Conservation (phyloP, 2,797 vertebrate genomes). For the Merluccius polli region DNA sequence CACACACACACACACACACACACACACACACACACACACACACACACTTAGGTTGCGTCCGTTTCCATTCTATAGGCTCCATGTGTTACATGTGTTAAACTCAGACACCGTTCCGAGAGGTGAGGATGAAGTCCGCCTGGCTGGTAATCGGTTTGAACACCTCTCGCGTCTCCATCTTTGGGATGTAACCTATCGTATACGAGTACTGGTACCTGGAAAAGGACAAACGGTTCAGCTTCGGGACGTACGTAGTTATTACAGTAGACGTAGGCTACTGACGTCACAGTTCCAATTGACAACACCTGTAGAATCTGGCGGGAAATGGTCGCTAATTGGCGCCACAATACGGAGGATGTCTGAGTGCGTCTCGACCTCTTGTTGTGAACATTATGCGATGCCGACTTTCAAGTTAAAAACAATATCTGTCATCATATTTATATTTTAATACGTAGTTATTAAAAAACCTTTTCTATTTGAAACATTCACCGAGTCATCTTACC, state of each 20-base stretch:
- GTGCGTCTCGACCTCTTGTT: too few species aligned
- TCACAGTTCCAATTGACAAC: neutral
- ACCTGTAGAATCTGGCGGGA: neutral
- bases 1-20: neutral
- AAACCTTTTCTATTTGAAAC: neutral
- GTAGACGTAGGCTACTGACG: neutral
- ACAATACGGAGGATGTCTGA: too few species aligned
- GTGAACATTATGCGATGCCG: too few species aligned
- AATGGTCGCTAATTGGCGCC: neutral
- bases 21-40: too few species aligned
- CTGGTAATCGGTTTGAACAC: constrained; percentile 55
- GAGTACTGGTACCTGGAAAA: constrained; percentile 65
- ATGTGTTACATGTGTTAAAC: neutral
- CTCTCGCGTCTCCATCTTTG: constrained; percentile 41
- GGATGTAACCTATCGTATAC: constrained; percentile 68
- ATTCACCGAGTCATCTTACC: constrained; percentile 43
- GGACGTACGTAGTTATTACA: neutral
- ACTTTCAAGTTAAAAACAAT: too few species aligned
- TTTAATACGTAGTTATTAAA: too few species aligned
- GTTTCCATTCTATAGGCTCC: neutral
- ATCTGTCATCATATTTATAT: too few species aligned
- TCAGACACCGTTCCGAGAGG: constrained; percentile 62
- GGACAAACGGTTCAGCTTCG: neutral
- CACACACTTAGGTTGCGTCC: too few species aligned
- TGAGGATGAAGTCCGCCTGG: constrained; percentile 48